These are phyloP conservation scores for Pithys albifrons DNA, from an alignment of 2,113 vertebrate species.

Conservation along the genomic window DNA sequence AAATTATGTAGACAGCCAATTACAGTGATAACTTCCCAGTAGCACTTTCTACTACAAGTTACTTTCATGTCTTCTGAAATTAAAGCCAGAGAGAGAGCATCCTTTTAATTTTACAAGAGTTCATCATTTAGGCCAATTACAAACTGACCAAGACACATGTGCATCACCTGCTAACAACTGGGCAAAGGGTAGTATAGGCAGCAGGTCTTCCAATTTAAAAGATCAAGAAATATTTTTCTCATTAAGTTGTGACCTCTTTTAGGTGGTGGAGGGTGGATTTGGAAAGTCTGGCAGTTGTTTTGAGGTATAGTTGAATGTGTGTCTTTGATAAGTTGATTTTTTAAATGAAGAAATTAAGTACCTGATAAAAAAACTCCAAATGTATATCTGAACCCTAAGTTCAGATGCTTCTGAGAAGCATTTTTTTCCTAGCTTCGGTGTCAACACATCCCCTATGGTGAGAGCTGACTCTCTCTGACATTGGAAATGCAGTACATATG, in stretches of 20 bases:
- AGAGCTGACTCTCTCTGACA: not conserved
- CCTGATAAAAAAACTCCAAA: not conserved
- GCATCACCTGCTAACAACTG: not conserved
- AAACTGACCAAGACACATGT: not conserved
- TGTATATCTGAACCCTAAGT: not conserved
- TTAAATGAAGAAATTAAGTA: not conserved
- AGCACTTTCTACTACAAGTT: not conserved
- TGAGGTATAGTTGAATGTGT: not conserved
- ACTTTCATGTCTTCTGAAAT: not conserved
- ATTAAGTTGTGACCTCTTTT: not conserved
- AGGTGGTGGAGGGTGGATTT: not conserved
- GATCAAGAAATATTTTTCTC: not conserved
- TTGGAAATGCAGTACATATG: not conserved
- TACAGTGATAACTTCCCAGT: not conserved
- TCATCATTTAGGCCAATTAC: not conserved
- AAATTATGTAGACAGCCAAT: not conserved
- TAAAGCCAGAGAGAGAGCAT: not conserved
- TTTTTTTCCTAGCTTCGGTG: not conserved
- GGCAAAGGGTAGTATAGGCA: not conserved
- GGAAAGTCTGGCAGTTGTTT: not conserved
- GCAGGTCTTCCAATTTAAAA: not conserved
- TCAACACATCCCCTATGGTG: not conserved
- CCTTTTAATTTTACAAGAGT: not conserved
- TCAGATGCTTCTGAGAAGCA: not conserved
- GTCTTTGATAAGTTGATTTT: not conserved